Percentiles rank a stretch among this genome's conserved stretches.
These are phyloP conservation scores for Sclerurus mexicanus DNA, from an alignment of 2,113 vertebrate genomes.

Conservation along the genomic window DNA sequence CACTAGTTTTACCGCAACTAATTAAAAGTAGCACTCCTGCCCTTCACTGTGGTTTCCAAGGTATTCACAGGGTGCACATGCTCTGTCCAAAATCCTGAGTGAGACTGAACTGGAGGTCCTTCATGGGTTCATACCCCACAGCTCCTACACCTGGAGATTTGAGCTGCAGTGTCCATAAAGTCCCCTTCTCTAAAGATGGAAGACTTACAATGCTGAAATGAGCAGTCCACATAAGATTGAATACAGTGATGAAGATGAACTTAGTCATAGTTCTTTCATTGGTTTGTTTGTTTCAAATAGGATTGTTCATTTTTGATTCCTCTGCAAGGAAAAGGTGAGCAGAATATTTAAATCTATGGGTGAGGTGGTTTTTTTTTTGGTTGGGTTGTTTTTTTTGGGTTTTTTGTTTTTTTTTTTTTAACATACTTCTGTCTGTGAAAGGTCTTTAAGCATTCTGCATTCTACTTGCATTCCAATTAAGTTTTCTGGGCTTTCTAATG, in stretches of 20 bases:
- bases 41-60: not conserved
- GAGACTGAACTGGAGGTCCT: not conserved
- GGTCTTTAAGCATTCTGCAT: not conserved
- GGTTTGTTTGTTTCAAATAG: not conserved
- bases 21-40: slow-evolving; percentile 26
- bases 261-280: not conserved
- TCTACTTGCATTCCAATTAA: slow-evolving; percentile 27
- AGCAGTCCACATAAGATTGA: not conserved
- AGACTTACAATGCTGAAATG: not conserved
- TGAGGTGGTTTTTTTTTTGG: not conserved
- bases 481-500: slow-evolving; percentile 18
- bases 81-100: not conserved
- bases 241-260: not conserved
- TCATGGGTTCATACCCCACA: not conserved
- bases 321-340: not conserved
- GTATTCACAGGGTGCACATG: not conserved
- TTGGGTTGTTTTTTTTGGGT: too few relatives aligned
- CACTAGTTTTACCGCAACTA: slow-evolving; percentile 40
- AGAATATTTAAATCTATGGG: not conserved
- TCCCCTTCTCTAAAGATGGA: not conserved
- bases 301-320: not conserved
- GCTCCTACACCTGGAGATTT: not conserved
- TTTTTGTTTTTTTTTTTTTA: not conserved
- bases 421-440: not conserved
- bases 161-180: not conserved